Percentiles rank a stretch among this genome's conserved stretches.
phyloP scores from a whole-genome alignment of 2,888 invertebrate genomes.

The Digitonthophagus gazella region DNA sequence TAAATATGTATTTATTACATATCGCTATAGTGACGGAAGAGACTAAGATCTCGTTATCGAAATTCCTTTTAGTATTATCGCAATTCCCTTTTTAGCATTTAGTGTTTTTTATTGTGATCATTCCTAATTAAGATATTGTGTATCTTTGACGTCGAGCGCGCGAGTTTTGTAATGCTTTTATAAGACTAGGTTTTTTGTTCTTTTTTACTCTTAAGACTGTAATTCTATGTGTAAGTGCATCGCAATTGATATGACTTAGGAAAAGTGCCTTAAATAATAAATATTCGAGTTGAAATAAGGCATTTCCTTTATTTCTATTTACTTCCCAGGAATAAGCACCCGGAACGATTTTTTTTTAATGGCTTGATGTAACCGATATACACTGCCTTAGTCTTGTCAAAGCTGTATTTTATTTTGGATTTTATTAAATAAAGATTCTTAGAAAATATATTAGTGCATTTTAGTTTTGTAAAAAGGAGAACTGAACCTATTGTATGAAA shows the following conservation, averaged over 20 bases:
- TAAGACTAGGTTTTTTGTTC: neutral
- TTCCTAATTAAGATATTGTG: constrained; percentile 4
- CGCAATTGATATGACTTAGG: neutral
- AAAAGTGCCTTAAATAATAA: constrained; percentile 18
- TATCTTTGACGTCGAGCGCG: constrained; percentile 2
- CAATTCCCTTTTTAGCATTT: constrained; percentile 7
- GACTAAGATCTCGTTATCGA: constrained; percentile 5
- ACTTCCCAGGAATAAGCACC: neutral
- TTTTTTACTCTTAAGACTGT: constrained; percentile 12
- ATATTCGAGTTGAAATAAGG: neutral
- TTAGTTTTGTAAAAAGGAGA: neutral
- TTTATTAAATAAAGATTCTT: neutral
- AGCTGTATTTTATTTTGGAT: neutral
- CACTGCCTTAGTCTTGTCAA: neutral
- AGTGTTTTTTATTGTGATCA: constrained; percentile 19
- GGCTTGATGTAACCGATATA: neutral
- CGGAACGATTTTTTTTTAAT: neutral
- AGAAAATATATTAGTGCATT: neutral
- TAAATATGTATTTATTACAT: neutral
- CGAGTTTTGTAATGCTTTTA: neutral
- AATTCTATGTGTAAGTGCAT: neutral
- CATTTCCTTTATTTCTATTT: neutral
- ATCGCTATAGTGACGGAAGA: neutral
- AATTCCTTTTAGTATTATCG: constrained; percentile 1
- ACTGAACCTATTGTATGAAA: too few species aligned